phyloP scores from a whole-genome alignment of 2,113 vertebrate species.

The Setophaga coronata region DNA sequence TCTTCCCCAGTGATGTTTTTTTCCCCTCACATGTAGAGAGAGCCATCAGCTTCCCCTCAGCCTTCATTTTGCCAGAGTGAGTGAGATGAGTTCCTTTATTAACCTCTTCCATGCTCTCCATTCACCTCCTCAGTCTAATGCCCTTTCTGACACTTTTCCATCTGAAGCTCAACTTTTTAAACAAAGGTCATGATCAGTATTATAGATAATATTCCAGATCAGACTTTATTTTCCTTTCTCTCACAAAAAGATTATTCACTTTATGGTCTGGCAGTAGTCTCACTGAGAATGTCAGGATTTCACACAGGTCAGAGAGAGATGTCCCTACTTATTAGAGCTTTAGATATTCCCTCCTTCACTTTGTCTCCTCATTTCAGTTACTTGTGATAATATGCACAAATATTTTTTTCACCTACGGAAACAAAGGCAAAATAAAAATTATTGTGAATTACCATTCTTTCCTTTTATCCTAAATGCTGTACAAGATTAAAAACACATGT shows the following conservation, averaged over 20 bases:
- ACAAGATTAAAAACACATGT: not conserved
- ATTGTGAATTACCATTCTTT: slow-evolving; percentile 40
- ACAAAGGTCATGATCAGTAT: not conserved
- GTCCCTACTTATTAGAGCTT: not conserved
- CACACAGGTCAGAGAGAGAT: not conserved
- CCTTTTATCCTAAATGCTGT: slow-evolving; percentile 3
- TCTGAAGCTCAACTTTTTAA: not conserved
- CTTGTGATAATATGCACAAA: slow-evolving; percentile 12
- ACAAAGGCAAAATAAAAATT: slow-evolving; percentile 54
- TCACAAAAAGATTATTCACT: not conserved
- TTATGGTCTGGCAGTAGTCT: not conserved
- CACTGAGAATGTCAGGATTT: not conserved
- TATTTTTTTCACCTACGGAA: not conserved
- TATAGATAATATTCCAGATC: not conserved
- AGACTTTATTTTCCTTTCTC: slow-evolving; percentile 5
- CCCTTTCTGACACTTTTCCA: not conserved
- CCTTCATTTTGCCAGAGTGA: not conserved
- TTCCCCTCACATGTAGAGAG: not conserved
- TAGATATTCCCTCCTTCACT: not conserved
- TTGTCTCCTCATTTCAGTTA: slow-evolving; percentile 37
- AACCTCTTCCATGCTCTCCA: not conserved
- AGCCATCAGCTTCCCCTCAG: not conserved
- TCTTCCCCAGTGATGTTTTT: not conserved
- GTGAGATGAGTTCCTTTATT: not conserved
- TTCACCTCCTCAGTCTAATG: not conserved